Evolutionary conservation across 2,888 invertebrate species (phyloP).

Genomic region (Apeira syringaria): DNA sequence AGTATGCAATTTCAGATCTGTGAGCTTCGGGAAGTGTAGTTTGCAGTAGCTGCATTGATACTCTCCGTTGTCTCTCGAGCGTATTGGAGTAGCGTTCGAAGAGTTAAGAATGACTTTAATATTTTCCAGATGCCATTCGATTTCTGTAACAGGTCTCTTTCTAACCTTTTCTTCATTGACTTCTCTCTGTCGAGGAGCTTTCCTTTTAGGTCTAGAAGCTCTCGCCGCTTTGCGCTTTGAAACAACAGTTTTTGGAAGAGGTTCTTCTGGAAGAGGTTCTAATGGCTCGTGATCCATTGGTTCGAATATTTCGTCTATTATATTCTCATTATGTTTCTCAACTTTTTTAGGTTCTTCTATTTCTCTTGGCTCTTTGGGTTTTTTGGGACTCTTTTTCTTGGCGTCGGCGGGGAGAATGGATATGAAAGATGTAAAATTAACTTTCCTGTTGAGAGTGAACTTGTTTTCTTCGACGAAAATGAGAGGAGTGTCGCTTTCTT

Average conservation of each 20-base stretch:
- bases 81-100: constrained; percentile 63
- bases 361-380: constrained; percentile 2
- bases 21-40: constrained; percentile 50
- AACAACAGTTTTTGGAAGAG: constrained; percentile 4
- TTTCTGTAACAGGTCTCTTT: constrained; percentile 40
- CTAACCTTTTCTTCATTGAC: constrained; percentile 26
- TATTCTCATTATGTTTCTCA: constrained; percentile 14
- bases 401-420: constrained; percentile 44
- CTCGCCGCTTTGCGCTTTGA: constrained; percentile 10
- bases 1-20: constrained; percentile 54
- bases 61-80: constrained; percentile 45
- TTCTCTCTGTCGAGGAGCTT: constrained; percentile 8
- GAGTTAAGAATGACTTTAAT: constrained; percentile 50
- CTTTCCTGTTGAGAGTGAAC: constrained; percentile 42
- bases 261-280: constrained; percentile 11
- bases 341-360: constrained; percentile 10
- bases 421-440: constrained; percentile 50
- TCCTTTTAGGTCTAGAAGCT: constrained; percentile 7
- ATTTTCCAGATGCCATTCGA: constrained; percentile 62
- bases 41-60: constrained; percentile 64
- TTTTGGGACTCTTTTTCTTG: constrained; percentile 13
- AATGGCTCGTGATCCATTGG: constrained; percentile 20
- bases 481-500: constrained; percentile 26
- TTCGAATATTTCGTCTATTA: constrained; percentile 16
- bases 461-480: constrained; percentile 27